Base-by-base conservation (phyloP, 2,888 invertebrate genomes). In the Sminthurinus aureus region DNA sequence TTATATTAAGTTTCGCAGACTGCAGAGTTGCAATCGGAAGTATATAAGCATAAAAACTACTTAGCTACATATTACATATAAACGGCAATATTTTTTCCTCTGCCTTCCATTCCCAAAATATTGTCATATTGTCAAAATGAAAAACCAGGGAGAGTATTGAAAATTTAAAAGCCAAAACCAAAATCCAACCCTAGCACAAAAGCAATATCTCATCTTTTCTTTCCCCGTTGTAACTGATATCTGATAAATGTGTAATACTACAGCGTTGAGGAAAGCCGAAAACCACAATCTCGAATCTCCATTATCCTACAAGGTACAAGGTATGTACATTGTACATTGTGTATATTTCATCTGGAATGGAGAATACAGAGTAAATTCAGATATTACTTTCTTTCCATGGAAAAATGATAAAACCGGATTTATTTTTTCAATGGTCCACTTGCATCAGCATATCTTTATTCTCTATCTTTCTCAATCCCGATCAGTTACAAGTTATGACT, bases 171-270 rank as follows among this genome's bases (percentile, higher is more conserved):
- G 24, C 71, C n/a, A n/a, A n/a, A n/a, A n/a, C n/a, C n/a, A n/a
- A n/a, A n/a, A n/a, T n/a, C n/a, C n/a, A n/a, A n/a, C n/a, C n/a
- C 24, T 15, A 71, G 24, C 20, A 24, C 76, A 51, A 76, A 51
- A 76, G 58, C 76, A 76, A 76, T 76, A 76, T 58, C 76, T 76
- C 50, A 20, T 76, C 58, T 51, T 76, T 22, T 24, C 26, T 71
- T 24, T 58, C 50, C 22, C 58, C 20, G 58, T 58, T 76, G 58
- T 76, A 58, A 4, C 38, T 38, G 1, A 38, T 6, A 38, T 38
- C 6, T 38, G 1, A 38, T 38, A 38, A 4, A 1, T 6, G 38
- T 38, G 38, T 38, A 38, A 38, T 38, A 38, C 6, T 6, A 38
- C 50, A 51, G 50, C n/a, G 51, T 50, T 20, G 24, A 58, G n/a